Base-by-base conservation (phyloP, 2,888 invertebrate genomes). In the Meiosimyza platycephala region DNA sequence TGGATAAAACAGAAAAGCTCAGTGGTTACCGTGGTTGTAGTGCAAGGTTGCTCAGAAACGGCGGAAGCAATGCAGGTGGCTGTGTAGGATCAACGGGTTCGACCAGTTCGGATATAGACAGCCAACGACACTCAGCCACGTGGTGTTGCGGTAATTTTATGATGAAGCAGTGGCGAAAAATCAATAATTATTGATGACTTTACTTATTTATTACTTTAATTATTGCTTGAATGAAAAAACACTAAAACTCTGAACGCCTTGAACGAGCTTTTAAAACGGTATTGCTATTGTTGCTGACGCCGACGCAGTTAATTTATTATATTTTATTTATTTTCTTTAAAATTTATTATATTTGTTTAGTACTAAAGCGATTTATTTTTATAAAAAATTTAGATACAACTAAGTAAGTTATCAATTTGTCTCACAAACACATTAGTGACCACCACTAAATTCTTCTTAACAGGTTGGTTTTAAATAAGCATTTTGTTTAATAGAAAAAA, bases 131-230 rank as follows among this genome's bases (percentile, higher is more conserved):
- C 77, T 86, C 87, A 76, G 86, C 86, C 73, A 87, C 86, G 76
- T 93, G 93, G 93, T 94, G 94, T 87, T 93, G 94, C 87, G 93
- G 93, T 85, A 91, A 92, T 79, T 93, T 93, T 88, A 93, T 93
- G 77, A 88, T 90, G 85, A 92, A 92, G 87, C 93, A 93, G 80
- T 90, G 93, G 88, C 91, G 91, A 80, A 93, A 93, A 88, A 92
- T 93, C 71, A 93, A 93, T 85, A 92, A 92, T 88, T 92, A 92
- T 88, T 92, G 84, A 85, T 83, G 81, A 77, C 73, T 22, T 64
- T n/a, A 22, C 15, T 22, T 73, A 72, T 71, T 68, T 50, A 73
- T 72, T 74, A 71, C 59, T 72, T 75, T 66, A 73, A 73, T 33
- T 40, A 40, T 55, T 48, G 59, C 28, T 54, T 54, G 62, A 75